Percentiles rank a stretch among this genome's conserved stretches.
phyloP scores from a whole-genome alignment of 2,113 vertebrate genomes.

The Nannospalax galili region DNA sequence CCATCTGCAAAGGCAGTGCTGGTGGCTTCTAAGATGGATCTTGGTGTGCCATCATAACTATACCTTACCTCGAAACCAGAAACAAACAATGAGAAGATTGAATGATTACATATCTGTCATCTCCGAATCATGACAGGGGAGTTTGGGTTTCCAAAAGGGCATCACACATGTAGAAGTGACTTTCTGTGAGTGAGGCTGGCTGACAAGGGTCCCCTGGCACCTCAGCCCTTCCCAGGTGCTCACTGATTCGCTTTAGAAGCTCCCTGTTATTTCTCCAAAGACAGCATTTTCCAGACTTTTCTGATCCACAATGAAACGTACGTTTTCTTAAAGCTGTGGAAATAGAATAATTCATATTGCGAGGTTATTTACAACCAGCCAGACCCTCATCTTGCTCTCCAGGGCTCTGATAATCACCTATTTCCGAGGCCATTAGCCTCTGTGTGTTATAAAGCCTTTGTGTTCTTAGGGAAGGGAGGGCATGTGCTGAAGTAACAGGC shows the following conservation, averaged over 20 bases:
- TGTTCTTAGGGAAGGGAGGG: conserved; percentile 57
- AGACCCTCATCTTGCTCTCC: conserved; percentile 75
- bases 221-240: conserved; percentile 66
- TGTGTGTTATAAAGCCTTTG: conserved; percentile 73
- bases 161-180: background rate
- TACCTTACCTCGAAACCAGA: background rate
- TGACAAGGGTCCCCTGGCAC: conserved; percentile 31
- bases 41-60: background rate
- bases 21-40: background rate
- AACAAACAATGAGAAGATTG: background rate
- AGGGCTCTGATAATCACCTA: conserved; percentile 79
- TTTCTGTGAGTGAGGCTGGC: background rate
- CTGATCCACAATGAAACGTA: conserved; percentile 68
- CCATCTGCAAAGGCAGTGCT: background rate
- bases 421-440: conserved; percentile 80
- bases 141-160: conserved; percentile 6
- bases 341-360: conserved; percentile 80
- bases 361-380: conserved; percentile 76
- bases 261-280: conserved; percentile 69
- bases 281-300: conserved; percentile 69
- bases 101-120: conserved; percentile 29
- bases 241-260: conserved; percentile 67
- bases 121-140: background rate
- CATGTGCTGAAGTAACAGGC: conserved; percentile 67
- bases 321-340: conserved; percentile 74